These are phyloP conservation scores for Gadus macrocephalus DNA, from an alignment of 2,113 vertebrate species.

Conservation along the genomic window DNA sequence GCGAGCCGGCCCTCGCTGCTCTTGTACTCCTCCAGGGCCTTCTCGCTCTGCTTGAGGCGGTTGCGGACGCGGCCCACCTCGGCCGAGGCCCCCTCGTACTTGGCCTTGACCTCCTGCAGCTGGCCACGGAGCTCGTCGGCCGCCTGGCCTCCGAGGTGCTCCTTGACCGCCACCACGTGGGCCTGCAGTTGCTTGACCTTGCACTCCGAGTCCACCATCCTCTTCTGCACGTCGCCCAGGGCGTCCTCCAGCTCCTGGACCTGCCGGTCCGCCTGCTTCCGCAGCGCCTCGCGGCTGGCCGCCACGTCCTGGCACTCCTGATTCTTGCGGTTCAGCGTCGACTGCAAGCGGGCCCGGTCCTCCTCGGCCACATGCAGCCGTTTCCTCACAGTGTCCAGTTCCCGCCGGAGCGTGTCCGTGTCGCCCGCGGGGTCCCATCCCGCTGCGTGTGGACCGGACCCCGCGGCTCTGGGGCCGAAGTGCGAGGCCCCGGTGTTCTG, in stretches of 20 bases:
- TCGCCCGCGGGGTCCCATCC: constrained; percentile 59
- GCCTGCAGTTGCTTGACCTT: constrained; percentile 96
- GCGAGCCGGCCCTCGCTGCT: constrained; percentile 80
- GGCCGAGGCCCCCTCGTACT: constrained; percentile 88
- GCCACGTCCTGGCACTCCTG: constrained; percentile 80
- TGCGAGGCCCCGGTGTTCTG: constrained; percentile 64
- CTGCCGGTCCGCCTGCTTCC: constrained; percentile 85
- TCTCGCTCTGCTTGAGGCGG: constrained; percentile 86
- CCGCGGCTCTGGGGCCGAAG: constrained; percentile 78
- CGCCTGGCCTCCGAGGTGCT: constrained; percentile 76
- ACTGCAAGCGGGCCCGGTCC: constrained; percentile 76
- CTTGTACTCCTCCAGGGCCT: constrained; percentile 84
- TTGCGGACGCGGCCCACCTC: constrained; percentile 89
- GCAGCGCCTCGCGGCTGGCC: constrained; percentile 74
- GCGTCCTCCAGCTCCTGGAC: constrained; percentile 90
- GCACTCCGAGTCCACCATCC: constrained; percentile 95
- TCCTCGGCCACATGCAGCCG: constrained; percentile 76
- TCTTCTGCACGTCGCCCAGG: constrained; percentile 90
- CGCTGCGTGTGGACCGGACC: constrained; percentile 63
- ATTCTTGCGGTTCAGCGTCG: constrained; percentile 77
- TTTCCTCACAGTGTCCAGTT: constrained; percentile 74
- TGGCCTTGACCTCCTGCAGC: constrained; percentile 82
- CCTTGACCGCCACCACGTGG: constrained; percentile 91
- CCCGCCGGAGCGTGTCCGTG: constrained; percentile 72
- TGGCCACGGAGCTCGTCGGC: constrained; percentile 84